Percentiles rank a stretch among this genome's conserved stretches.
phyloP scores from a whole-genome alignment of 2,888 invertebrate genomes.

The Trilocha varians region DNA sequence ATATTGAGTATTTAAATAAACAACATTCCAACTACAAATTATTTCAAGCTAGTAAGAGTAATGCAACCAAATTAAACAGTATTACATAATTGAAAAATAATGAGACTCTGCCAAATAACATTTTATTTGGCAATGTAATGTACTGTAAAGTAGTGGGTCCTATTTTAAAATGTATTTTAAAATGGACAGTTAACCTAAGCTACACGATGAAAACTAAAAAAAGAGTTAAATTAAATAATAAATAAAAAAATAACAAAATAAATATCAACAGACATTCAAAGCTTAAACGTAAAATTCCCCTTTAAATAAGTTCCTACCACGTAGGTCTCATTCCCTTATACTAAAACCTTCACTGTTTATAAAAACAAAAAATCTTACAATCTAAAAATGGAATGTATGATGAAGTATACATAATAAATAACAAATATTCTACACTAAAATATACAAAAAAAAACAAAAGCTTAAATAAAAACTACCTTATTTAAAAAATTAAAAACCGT shows the following conservation, averaged over 20 bases:
- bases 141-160: too few species aligned
- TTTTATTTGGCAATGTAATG: too few species aligned
- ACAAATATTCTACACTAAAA: constrained; percentile 19
- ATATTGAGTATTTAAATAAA: too few species aligned
- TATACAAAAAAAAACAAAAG: constrained; percentile 14
- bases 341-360: neutral
- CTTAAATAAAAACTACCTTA: neutral
- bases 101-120: too few species aligned
- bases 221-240: too few species aligned
- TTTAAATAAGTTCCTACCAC: constrained; percentile 30
- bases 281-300: constrained; percentile 73
- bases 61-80: too few species aligned
- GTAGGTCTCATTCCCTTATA: constrained; percentile 10
- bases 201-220: constrained; percentile 50
- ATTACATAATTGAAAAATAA: too few species aligned
- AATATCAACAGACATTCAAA: constrained; percentile 61
- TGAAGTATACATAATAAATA: constrained; percentile 41
- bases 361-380: constrained; percentile 11
- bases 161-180: too few species aligned
- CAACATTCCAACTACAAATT: too few species aligned
- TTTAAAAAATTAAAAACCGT: too few species aligned
- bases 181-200: too few species aligned
- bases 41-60: too few species aligned
- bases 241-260: constrained; percentile 63
- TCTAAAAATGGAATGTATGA: constrained; percentile 41